A percentile compares a stretch with the other conserved stretches of the same genome.
phyloP scores from a whole-genome alignment of 2,113 vertebrate genomes.

The Lophura nycthemera region DNA sequence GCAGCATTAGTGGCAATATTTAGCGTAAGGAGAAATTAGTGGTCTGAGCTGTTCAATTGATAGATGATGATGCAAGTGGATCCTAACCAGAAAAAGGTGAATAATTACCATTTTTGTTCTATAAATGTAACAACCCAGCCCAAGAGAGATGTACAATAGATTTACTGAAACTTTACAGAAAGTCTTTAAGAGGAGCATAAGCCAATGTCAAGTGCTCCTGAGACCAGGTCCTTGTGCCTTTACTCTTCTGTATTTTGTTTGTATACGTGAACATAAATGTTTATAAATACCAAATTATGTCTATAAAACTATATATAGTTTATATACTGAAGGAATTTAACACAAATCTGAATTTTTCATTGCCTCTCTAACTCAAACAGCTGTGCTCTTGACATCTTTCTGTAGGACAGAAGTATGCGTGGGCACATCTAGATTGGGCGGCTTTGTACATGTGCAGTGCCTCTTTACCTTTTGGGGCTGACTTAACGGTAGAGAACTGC shows the following conservation, averaged over 20 bases:
- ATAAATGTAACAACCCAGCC: neutral
- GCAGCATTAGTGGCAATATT: neutral
- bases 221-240: neutral
- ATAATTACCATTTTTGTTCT: neutral
- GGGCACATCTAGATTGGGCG: conserved; percentile 29
- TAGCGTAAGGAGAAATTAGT: neutral
- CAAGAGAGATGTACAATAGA: neutral
- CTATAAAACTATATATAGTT: neutral
- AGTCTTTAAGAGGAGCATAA: neutral
- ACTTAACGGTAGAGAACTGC: neutral
- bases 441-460: neutral
- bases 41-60: neutral
- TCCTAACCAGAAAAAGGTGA: conserved; percentile 16
- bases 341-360: conserved; percentile 5
- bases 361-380: conserved; percentile 5
- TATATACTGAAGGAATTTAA: neutral
- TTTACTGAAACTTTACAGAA: conserved; percentile 4
- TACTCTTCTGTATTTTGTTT: neutral
- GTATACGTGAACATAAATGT: neutral
- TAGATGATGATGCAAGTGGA: neutral
- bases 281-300: neutral
- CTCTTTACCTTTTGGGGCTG: conserved; percentile 3
- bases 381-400: conserved; percentile 30
- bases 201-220: neutral
- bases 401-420: conserved; percentile 16